Base-by-base conservation (phyloP, 2,113 vertebrate genomes). In the Myrmecophaga tridactyla region DNA sequence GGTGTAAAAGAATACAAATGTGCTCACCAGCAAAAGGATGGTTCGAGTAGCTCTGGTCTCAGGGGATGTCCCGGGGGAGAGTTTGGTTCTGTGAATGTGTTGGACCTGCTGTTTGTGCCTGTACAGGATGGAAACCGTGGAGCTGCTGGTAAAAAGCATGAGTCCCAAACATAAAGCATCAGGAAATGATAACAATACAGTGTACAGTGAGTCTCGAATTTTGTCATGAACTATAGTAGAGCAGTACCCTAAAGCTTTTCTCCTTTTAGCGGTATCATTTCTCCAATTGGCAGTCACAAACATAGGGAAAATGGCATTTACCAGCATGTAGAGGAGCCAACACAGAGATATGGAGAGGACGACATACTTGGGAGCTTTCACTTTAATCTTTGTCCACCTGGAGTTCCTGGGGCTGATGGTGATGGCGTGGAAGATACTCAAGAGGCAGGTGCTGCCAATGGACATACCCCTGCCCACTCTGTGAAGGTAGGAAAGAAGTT, bases 201-300 rank as follows among this genome's bases (percentile, higher is more conserved):
- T 3, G 10, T 43, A 89, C 1, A 84, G 0, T 41, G 13, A 70
- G 1, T 11, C 48, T 14, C 6, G 4, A 2, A 36, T 46, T 21
- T 7, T n/a, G 10, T 48, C 36, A 12, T 0, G 0, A 14, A 10
- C 1, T 46, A 0, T 0, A 75, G 1, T 0, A 83, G 41, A 62
- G 36, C 48, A 94, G 20, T 20, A 53, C 23, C 10, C 48, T 1
- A n/a, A 29, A 1, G 43, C 4, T 14, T 13, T 86, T 36, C 7
- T 15, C 39, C 6, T 58, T 53, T 12, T 86, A 25, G 31, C 25
- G 10, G 58, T 90, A 27, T 1, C 31, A 14, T 25, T 63, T 0
- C 2, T 18, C 39, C 8, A 6, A 17, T 29, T 65, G 23, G 5
- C 34, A 43, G 11, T 4, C 1, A 29, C 15, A n/a, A 6, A 20